Evolutionary conservation across 2,797 vertebrate genomes (phyloP), one percentile per base, ranked within the genome.

Genomic region (Hippocampus kuda): DNA sequence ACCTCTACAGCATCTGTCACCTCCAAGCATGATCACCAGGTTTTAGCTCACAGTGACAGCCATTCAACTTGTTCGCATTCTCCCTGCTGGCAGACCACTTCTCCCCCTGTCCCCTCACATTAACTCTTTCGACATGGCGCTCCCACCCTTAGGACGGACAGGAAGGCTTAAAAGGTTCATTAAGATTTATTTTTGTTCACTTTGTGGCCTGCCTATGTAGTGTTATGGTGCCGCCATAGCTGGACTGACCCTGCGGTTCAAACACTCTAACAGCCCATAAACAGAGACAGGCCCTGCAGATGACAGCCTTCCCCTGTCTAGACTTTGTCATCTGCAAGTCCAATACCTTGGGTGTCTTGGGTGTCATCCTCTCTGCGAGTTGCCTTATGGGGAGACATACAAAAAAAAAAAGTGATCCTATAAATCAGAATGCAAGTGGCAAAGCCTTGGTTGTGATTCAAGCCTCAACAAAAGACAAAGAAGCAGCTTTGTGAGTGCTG

Each of bases 161-260:
- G 66, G 72, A 78, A 76, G 81, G 77, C 85, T 84, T 84, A 88
- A 90, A 88, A 88, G 86, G 81, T 89, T 90, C 83, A 88, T 89
- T 89, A 89, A 79, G 78, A 85, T 89, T 87, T 89, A 89, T 90
- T 89, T 90, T 85, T 85, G 86, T 86, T 80, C 81, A 78, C 82
- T 87, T 89, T 81, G 86, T 76, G 79, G 79, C 81, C 65, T 65
- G 76, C 77, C 81, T 73, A 79, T 74, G 72, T 81, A 78, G 85
- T 74, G 71, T 68, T 73, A 27, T 65, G 70, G 73, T 83, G 83
- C 70, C 67, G 75, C 77, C 41, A 9, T 81, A 82, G 77, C 78
- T 74, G 77, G 81, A 75, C 68, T 74, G 79, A 84, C 85, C 86
- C 81, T 70, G 72, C 60, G 77, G 85, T 82, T 85, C 81, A 88